Percentiles rank a stretch among this genome's conserved stretches.
phyloP scores from a whole-genome alignment of 2,888 invertebrate species.

The Branchellion lobata region DNA sequence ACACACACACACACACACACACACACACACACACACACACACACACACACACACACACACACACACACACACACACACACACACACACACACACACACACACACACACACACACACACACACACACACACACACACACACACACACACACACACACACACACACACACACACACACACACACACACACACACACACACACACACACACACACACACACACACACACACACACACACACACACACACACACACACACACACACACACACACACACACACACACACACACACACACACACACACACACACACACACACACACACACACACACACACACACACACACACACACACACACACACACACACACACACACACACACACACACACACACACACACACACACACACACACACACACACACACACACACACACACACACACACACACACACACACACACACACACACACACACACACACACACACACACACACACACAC shows the following conservation, averaged over 20 bases:
- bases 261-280: slow-evolving; percentile 66
- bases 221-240: neutral
- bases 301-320: neutral
- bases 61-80: slow-evolving; percentile 59
- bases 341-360: too few relatives aligned
- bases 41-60: too few relatives aligned
- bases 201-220: slow-evolving; percentile 70
- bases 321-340: too few relatives aligned
- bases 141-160: too few relatives aligned
- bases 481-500: too few relatives aligned
- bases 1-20: slow-evolving; percentile 66
- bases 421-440: too few relatives aligned
- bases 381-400: too few relatives aligned
- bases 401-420: too few relatives aligned
- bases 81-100: neutral
- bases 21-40: neutral
- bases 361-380: too few relatives aligned
- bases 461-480: too few relatives aligned
- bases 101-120: slow-evolving; percentile 67
- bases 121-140: neutral
- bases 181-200: neutral
- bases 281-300: neutral
- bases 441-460: too few relatives aligned
- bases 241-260: too few relatives aligned
- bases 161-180: slow-evolving; percentile 66